These are phyloP conservation scores for Chrysomallon squamiferum DNA, from an alignment of 1,140 invertebrate species.

Conservation along the genomic window DNA sequence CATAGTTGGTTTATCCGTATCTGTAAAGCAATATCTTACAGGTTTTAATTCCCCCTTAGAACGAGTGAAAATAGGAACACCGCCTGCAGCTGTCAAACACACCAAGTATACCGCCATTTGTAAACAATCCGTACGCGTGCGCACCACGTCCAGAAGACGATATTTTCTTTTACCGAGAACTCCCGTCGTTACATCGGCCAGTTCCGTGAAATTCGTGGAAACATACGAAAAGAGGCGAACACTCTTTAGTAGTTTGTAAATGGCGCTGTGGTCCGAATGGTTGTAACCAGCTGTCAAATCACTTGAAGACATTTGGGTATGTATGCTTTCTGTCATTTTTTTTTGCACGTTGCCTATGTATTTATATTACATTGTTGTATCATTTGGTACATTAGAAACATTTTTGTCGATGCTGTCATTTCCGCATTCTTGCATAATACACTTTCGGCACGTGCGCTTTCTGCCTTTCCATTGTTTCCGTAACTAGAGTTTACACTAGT, in stretches of 20 bases:
- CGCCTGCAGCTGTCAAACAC: constrained; percentile 50
- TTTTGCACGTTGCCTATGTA: too few relatives aligned
- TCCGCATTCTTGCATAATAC: too few relatives aligned
- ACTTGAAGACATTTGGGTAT: constrained; percentile 11
- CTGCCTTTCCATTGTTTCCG: too few relatives aligned
- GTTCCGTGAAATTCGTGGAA: neutral
- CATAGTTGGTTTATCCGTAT: too few relatives aligned
- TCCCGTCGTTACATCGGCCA: too few relatives aligned
- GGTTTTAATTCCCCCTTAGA: constrained; percentile 43
- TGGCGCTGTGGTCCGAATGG: constrained; percentile 19
- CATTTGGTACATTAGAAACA: too few relatives aligned
- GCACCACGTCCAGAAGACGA: neutral
- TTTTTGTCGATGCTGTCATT: too few relatives aligned
- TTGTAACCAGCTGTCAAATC: constrained; percentile 17
- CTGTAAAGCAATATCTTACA: constrained; percentile 4
- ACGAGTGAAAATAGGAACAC: constrained; percentile 52
- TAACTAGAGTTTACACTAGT: too few relatives aligned
- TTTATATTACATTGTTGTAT: too few relatives aligned
- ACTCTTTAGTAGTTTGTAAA: constrained; percentile 1
- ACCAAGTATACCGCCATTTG: constrained; percentile 48
- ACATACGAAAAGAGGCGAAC: constrained; percentile 4
- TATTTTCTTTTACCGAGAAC: neutral
- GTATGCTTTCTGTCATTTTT: constrained; percentile 1
- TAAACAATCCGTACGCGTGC: constrained; percentile 10
- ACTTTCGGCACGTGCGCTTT: too few relatives aligned